Conservation (phyloP, 2,797 vertebrate species). For the Varecia variegata region DNA sequence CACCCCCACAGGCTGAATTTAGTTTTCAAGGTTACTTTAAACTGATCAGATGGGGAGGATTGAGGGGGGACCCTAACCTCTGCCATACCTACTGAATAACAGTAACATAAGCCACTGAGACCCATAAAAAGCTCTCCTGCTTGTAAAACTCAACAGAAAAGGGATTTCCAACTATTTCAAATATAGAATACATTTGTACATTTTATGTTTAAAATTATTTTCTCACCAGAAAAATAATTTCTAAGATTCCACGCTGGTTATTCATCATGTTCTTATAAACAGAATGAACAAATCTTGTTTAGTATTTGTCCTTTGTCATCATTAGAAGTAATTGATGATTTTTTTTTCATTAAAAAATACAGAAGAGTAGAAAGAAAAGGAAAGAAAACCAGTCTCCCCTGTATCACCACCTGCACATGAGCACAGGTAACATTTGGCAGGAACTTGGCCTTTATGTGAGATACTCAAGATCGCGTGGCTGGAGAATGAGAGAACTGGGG, state of each 20-base stretch:
- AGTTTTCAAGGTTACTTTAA: background rate
- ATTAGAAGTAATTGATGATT: background rate
- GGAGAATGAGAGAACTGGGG: no score
- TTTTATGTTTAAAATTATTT: background rate
- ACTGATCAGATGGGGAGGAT: background rate
- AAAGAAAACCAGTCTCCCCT: background rate
- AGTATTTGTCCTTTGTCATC: background rate
- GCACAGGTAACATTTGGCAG: background rate
- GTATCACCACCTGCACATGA: background rate
- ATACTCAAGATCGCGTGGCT: background rate
- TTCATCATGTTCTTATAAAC: background rate
- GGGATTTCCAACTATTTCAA: background rate
- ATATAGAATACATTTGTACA: background rate
- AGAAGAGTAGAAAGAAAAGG: background rate
- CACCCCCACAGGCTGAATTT: background rate
- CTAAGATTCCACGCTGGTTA: background rate
- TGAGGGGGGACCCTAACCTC: background rate
- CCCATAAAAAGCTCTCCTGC: background rate
- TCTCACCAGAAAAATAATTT: background rate
- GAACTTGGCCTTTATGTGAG: background rate
- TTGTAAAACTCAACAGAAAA: background rate
- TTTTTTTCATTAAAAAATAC: background rate
- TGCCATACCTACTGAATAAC: background rate
- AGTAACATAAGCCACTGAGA: background rate
- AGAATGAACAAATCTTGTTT: background rate